These are phyloP conservation scores for Sciurus vulgaris DNA, from an alignment of 2,797 vertebrate species.

Conservation along the genomic window DNA sequence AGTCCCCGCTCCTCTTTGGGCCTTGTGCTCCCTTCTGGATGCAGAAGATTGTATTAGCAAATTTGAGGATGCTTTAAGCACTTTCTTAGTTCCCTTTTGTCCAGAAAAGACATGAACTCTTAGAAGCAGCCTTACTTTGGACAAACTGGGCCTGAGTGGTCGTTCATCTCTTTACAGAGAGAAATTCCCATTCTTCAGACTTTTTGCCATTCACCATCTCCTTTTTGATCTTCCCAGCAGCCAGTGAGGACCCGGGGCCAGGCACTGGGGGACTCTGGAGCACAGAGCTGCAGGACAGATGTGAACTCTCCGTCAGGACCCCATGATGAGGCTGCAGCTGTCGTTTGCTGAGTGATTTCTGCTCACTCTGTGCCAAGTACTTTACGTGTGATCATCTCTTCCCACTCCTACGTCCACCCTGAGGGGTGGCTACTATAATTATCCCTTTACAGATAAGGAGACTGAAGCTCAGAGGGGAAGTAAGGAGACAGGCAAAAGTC, in stretches of 20 bases:
- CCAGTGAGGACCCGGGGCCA: neutral
- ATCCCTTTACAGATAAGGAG: conserved; percentile 38
- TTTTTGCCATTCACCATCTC: neutral
- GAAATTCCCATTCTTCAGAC: fast-evolving
- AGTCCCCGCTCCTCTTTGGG: neutral
- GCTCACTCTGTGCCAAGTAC: neutral
- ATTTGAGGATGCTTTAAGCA: neutral
- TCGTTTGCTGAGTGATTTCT: fast-evolving
- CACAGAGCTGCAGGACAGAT: neutral
- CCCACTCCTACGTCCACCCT: neutral
- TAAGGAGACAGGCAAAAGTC: neutral
- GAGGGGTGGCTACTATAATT: neutral
- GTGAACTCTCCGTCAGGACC: neutral
- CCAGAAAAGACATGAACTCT: neutral
- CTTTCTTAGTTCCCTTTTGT: neutral
- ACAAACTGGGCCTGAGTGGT: neutral
- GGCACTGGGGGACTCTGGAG: neutral
- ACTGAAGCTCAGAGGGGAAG: neutral
- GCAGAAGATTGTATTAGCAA: neutral
- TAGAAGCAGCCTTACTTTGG: neutral
- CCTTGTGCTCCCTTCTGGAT: neutral
- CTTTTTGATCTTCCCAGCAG: neutral
- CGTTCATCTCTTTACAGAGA: neutral
- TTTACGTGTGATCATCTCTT: no score
- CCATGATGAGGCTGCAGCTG: neutral